A percentile compares a stretch with the other conserved stretches of the same genome.
Conservation (phyloP, 2,113 vertebrate species). For the Sus scrofa region DNA sequence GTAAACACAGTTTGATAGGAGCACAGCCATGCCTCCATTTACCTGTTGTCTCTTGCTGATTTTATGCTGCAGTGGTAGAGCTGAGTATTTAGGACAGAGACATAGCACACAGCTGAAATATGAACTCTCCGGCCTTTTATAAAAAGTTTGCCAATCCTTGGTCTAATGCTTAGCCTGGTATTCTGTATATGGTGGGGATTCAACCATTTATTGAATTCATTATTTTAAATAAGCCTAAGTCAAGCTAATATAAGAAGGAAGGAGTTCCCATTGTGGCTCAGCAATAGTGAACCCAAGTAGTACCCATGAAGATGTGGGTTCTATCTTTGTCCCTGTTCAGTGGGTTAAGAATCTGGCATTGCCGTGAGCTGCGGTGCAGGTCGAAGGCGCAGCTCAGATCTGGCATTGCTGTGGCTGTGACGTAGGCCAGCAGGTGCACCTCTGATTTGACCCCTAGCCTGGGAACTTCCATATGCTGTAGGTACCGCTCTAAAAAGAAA, state of each 20-base stretch:
- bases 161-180: background rate
- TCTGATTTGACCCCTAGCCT: no score
- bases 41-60: background rate
- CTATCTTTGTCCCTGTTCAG: no score
- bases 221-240: slow-evolving; percentile 49
- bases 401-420: no score
- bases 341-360: no score
- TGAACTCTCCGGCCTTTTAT: background rate
- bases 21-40: background rate
- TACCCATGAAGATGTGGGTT: no score
- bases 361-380: no score
- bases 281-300: no score
- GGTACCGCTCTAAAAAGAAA: no score
- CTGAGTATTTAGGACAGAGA: background rate
- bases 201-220: background rate
- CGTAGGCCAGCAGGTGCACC: no score
- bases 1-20: background rate
- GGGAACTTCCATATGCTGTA: no score
- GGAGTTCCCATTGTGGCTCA: no score
- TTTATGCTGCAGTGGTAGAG: background rate
- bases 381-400: no score
- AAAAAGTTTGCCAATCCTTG: background rate
- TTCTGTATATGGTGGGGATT: background rate
- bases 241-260: background rate
- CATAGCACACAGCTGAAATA: background rate